Evolutionary conservation across 2,888 invertebrate species (phyloP).

Genomic region (Cephus pygmeus): DNA sequence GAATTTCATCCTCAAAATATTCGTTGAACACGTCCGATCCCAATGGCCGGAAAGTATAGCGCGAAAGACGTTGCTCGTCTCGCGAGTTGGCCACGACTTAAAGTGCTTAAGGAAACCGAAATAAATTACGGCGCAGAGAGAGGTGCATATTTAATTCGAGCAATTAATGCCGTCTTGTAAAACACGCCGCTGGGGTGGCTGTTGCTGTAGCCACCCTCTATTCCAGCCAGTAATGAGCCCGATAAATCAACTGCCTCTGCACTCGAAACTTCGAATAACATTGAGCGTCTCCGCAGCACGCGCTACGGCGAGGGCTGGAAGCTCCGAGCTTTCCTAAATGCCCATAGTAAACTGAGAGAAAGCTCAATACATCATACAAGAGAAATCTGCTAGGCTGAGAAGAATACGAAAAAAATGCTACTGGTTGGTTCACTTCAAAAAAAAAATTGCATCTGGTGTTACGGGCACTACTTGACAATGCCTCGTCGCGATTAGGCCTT

Average conservation of each 20-base stretch:
- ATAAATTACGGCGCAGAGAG: constrained; percentile 61
- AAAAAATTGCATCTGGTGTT: not conserved
- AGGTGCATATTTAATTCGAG: constrained; percentile 67
- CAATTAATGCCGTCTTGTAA: constrained; percentile 67
- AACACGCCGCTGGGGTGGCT: constrained; percentile 63
- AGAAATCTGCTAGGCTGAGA: not conserved
- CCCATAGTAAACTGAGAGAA: not conserved
- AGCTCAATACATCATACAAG: not conserved
- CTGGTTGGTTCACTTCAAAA: not conserved
- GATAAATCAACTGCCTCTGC: constrained; percentile 65
- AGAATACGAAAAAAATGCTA: not conserved
- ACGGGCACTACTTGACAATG: too few relatives aligned
- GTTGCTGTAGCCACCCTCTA: constrained; percentile 46
- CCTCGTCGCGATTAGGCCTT: not conserved
- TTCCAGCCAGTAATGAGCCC: constrained; percentile 63
- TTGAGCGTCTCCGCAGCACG: constrained; percentile 46
- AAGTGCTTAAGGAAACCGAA: constrained; percentile 61
- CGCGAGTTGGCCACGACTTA: constrained; percentile 49
- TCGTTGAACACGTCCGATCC: not conserved
- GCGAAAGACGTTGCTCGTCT: constrained; percentile 7
- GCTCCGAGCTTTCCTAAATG: too few relatives aligned
- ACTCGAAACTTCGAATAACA: constrained; percentile 64
- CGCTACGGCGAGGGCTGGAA: constrained; percentile 8
- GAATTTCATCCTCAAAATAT: too few relatives aligned
- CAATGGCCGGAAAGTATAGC: not conserved